A percentile compares a stretch with the other conserved stretches of the same genome.
Evolutionary conservation across 2,113 vertebrate genomes (phyloP).

Genomic region (Syngnathus floridae): DNA sequence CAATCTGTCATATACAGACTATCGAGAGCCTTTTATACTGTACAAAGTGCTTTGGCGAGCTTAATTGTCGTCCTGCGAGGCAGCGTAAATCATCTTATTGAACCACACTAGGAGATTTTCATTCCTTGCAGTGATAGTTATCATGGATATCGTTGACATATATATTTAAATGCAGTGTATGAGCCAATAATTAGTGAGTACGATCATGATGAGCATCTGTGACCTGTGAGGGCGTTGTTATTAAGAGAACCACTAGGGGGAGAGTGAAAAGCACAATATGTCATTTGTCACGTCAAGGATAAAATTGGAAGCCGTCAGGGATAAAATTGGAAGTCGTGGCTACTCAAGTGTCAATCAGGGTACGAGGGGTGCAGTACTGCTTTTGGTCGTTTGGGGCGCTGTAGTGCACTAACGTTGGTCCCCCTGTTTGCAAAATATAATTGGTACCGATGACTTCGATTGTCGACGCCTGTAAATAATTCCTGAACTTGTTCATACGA

Average conservation of each 20-base stretch:
- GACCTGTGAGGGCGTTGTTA: background rate
- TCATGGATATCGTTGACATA: conserved; percentile 2
- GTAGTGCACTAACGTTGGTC: no score
- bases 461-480: background rate
- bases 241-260: no score
- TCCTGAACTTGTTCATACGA: background rate
- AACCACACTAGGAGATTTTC: conserved; percentile 7
- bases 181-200: conserved; percentile 1
- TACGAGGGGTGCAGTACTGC: no score
- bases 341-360: background rate
- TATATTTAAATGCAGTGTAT: conserved; percentile 9
- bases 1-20: conserved; percentile 2
- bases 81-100: conserved; percentile 2
- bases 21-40: conserved; percentile 5
- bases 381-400: no score
- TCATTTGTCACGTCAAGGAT: conserved; percentile 1
- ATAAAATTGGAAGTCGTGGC: background rate
- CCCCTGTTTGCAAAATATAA: no score
- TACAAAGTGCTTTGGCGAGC: conserved; percentile 12
- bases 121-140: conserved; percentile 10
- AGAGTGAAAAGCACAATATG: conserved; percentile 11
- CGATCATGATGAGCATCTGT: background rate
- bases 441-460: background rate
- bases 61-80: background rate
- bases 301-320: background rate